Evolutionary conservation across 2,888 invertebrate genomes (phyloP).

Genomic region (Hypomecis punctinalis): DNA sequence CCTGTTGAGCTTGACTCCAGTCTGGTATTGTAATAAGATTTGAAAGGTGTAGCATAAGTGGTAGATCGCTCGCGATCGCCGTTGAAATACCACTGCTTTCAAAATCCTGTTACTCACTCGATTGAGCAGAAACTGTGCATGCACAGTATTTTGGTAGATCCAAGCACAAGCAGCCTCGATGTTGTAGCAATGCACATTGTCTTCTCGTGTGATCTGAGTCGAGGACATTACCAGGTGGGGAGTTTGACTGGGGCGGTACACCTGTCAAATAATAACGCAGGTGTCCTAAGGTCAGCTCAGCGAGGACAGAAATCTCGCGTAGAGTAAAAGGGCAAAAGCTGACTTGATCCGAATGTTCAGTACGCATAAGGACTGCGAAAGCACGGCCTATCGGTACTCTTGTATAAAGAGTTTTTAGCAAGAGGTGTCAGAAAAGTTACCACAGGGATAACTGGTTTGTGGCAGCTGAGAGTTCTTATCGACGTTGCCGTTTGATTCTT

Average conservation of each 20-base stretch:
- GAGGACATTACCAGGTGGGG: conserved; percentile 86
- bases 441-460: conserved; percentile 89
- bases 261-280: conserved; percentile 88
- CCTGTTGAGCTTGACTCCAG: conserved; percentile 88
- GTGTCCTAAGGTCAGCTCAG: conserved; percentile 86
- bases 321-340: conserved; percentile 89
- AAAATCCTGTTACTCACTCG: conserved; percentile 62
- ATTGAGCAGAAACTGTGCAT: conserved; percentile 51
- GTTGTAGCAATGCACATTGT: conserved; percentile 67
- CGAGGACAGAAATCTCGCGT: conserved; percentile 89
- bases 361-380: conserved; percentile 87
- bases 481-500: conserved; percentile 89
- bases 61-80: conserved; percentile 69
- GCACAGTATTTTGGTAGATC: conserved; percentile 57
- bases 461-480: conserved; percentile 87
- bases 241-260: conserved; percentile 89
- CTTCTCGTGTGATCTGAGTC: conserved; percentile 79
- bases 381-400: conserved; percentile 88
- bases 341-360: conserved; percentile 88
- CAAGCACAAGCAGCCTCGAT: conserved; percentile 83
- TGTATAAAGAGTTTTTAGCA: conserved; percentile 83
- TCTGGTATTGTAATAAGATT: conserved; percentile 87
- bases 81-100: conserved; percentile 65
- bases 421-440: conserved; percentile 90
- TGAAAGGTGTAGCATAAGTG: conserved; percentile 86